Evolutionary conservation across 2,113 vertebrate species (phyloP).

Genomic region (Dicerorhinus sumatrensis): DNA sequence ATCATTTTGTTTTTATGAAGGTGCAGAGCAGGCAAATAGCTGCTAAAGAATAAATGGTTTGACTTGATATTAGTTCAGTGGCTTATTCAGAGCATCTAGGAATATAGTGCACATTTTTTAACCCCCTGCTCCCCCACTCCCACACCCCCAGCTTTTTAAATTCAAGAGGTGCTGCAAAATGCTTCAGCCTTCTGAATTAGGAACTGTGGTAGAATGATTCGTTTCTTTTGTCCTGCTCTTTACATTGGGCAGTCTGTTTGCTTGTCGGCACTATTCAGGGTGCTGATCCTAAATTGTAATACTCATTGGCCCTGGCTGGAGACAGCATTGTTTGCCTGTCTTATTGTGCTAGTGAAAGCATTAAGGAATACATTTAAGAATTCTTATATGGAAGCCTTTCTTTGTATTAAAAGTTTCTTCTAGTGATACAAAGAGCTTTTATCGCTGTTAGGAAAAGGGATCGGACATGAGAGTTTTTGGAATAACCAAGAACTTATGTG

Average conservation of each 20-base stretch:
- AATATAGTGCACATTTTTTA: conserved; percentile 10
- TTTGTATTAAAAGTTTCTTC: conserved; percentile 55
- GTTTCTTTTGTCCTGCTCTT: conserved; percentile 46
- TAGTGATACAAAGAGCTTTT: neutral
- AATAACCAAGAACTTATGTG: conserved; percentile 22
- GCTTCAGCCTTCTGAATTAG: conserved; percentile 8
- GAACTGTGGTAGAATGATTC: conserved; percentile 4
- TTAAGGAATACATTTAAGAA: neutral
- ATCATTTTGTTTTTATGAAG: conserved; percentile 69
- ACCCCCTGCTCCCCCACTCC: too few relatives aligned
- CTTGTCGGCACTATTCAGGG: neutral
- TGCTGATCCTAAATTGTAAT: neutral
- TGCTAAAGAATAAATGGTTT: conserved; percentile 57
- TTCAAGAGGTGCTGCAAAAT: conserved; percentile 3
- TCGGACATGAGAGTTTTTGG: neutral
- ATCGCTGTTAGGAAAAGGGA: neutral
- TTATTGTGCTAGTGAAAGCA: neutral
- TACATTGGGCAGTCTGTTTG: neutral
- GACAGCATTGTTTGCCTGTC: neutral
- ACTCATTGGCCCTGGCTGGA: neutral
- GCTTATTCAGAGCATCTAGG: conserved; percentile 48
- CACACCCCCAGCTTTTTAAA: neutral
- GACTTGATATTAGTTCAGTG: conserved; percentile 53
- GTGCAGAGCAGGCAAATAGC: conserved; percentile 37
- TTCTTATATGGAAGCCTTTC: neutral